A percentile compares a stretch with the other conserved stretches of the same genome.
Evolutionary conservation across 2,113 vertebrate genomes (phyloP).

Genomic region (Cottus gobio): DNA sequence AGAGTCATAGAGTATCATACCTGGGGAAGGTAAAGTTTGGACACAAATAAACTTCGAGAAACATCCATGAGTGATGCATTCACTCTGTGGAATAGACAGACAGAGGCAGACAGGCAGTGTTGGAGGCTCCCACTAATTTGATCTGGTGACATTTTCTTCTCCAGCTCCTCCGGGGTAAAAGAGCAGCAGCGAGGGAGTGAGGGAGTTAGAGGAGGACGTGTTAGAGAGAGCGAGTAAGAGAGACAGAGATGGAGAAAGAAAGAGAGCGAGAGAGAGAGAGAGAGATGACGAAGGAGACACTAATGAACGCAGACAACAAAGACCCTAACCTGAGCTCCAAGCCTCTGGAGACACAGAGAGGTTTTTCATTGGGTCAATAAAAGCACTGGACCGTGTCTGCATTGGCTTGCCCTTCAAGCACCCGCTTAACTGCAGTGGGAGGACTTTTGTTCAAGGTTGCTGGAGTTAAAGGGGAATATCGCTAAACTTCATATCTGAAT

Average conservation of each 20-base stretch:
- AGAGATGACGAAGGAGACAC: conserved; percentile 71
- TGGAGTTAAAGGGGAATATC: conserved; percentile 57
- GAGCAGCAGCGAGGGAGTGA: conserved; percentile 60
- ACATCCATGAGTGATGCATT: conserved; percentile 63
- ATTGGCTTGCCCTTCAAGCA: conserved; percentile 71
- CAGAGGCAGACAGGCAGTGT: conserved; percentile 64
- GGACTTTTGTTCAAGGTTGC: conserved; percentile 78
- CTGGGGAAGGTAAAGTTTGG: conserved; percentile 65
- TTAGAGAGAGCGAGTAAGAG: conserved; percentile 41
- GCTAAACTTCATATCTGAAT: conserved; percentile 47
- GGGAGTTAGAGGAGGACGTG: conserved; percentile 52
- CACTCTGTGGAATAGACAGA: conserved; percentile 63
- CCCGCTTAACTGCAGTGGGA: conserved; percentile 69
- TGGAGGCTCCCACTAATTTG: conserved; percentile 76
- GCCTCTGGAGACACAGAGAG: conserved; percentile 65
- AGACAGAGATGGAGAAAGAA: conserved; percentile 4
- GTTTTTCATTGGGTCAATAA: conserved; percentile 80
- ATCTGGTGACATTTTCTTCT: conserved; percentile 79
- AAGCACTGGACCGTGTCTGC: conserved; percentile 76
- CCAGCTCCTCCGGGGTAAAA: conserved; percentile 68
- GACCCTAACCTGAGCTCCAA: conserved; percentile 75
- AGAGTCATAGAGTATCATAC: conserved; percentile 31
- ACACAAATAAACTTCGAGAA: conserved; percentile 53
- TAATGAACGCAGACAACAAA: conserved; percentile 82
- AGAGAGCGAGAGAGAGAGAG: conserved; percentile 26